Evolutionary conservation across 2,113 vertebrate species (phyloP), one percentile per base, ranked within the genome.

Genomic region (Sapayoa aenigma): DNA sequence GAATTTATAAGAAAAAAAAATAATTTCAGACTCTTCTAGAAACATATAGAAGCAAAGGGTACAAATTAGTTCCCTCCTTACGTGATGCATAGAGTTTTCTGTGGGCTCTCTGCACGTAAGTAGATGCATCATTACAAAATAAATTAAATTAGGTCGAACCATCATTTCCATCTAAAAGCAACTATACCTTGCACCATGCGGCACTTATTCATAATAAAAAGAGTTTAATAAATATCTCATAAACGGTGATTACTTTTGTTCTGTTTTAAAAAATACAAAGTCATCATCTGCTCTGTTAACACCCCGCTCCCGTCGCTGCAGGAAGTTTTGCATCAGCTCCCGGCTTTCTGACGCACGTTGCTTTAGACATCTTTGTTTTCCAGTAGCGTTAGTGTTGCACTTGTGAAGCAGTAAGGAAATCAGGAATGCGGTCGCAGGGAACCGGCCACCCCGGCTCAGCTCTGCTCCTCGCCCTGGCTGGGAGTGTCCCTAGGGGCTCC

Each of bases 141-240:
- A 96, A 97, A 95, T 96, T 96, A 97, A 95, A 95, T 95, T 81
- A 92, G 79, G 68, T 90, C 9, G 0, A 92, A 94, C 94, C 94
- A 76, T 35, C 88, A 52, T 93, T 90, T 82, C 95, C 90, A 90
- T 44, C 93, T 84, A 92, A 94, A 96, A 96, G 93, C 88, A 96
- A 96, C 92, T 84, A 55, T 78, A 95, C 80, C 88, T 96, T 90
- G 93, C 90, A 96, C 95, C 96, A 93, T 93, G 88, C 69, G 95
- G 95, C 95, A 96, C 94, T 96, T 96, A 93, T 94, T 96, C 87
- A 94, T 92, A 92, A 96, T 92, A 97, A 97, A 97, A 97, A 96
- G 78, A 96, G 76, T 95, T 90, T 77, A 90, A 94, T 73, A 91
- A 94, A 94, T 97, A 97, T 59, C 62, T 60, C 71, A 92, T 88